Evolutionary conservation across 2,888 invertebrate species (phyloP).

Genomic region (Ornithoptera priamus): DNA sequence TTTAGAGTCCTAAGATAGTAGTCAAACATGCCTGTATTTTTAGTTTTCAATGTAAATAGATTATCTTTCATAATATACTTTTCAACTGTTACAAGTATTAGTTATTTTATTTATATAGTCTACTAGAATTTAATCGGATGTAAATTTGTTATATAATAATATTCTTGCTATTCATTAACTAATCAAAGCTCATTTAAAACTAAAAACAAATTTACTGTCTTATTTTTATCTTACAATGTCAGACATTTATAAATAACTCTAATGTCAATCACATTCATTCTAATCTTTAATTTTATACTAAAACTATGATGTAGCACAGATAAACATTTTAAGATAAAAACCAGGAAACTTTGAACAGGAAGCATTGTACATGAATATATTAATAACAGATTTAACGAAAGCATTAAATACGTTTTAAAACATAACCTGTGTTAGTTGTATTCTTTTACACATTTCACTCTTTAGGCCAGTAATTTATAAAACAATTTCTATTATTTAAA

Average conservation of each 20-base stretch:
- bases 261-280: slow-evolving; percentile 58
- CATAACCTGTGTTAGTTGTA: neutral
- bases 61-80: slow-evolving; percentile 1
- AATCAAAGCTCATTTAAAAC: slow-evolving; percentile 3
- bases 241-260: slow-evolving; percentile 36
- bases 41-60: slow-evolving; percentile 1
- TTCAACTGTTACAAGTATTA: neutral
- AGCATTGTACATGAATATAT: neutral
- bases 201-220: neutral
- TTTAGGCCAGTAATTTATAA: neutral
- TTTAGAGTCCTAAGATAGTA: slow-evolving; percentile 4
- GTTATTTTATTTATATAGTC: neutral
- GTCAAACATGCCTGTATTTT: slow-evolving; percentile 1
- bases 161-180: neutral
- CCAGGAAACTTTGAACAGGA: neutral
- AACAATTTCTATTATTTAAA: neutral
- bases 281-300: slow-evolving; percentile 44
- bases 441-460: neutral
- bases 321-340: neutral
- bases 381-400: neutral
- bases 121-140: neutral
- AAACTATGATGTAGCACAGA: slow-evolving; percentile 34
- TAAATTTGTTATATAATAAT: neutral
- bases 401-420: neutral
- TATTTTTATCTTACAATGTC: neutral